Conservation (phyloP, 2,888 invertebrate genomes). For the Lasioglossum vierecki region DNA sequence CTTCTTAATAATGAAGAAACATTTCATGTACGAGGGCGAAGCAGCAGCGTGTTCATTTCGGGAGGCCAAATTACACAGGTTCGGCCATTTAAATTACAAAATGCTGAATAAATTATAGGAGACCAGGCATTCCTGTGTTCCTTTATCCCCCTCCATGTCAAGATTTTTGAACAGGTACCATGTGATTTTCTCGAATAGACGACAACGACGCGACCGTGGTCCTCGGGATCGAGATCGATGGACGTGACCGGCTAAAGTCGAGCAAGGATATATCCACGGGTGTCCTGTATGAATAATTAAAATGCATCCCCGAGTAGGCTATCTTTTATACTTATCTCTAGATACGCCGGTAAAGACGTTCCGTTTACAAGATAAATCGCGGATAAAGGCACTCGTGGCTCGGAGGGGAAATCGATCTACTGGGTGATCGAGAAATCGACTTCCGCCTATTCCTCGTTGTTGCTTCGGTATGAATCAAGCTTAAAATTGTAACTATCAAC, state of each 20-base stretch:
- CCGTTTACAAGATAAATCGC: constrained; percentile 44
- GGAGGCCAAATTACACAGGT: constrained; percentile 31
- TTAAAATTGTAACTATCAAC: background rate
- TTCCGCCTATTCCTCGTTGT: background rate
- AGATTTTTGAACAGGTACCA: constrained; percentile 20
- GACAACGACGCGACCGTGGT: constrained; percentile 28
- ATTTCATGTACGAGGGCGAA: background rate
- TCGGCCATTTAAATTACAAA: constrained; percentile 49
- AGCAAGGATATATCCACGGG: constrained; percentile 56
- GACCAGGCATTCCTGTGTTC: background rate
- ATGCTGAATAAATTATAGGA: constrained; percentile 44
- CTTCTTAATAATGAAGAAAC: constrained; percentile 7
- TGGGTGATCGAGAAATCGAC: constrained; percentile 1
- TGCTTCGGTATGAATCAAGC: background rate
- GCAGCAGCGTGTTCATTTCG: background rate
- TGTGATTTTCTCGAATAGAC: constrained; percentile 51
- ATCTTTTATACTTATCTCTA: constrained; percentile 49
- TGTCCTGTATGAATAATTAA: constrained; percentile 66
- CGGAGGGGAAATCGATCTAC: background rate
- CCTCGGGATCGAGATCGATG: constrained; percentile 60
- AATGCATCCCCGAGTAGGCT: constrained; percentile 52
- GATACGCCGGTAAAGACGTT: constrained; percentile 49
- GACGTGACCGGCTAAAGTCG: constrained; percentile 58
- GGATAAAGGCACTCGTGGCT: constrained; percentile 27
- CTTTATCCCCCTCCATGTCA: background rate